These are phyloP conservation scores for Microplitis mediator DNA, from an alignment of 1,140 invertebrate species.

Conservation along the genomic window DNA sequence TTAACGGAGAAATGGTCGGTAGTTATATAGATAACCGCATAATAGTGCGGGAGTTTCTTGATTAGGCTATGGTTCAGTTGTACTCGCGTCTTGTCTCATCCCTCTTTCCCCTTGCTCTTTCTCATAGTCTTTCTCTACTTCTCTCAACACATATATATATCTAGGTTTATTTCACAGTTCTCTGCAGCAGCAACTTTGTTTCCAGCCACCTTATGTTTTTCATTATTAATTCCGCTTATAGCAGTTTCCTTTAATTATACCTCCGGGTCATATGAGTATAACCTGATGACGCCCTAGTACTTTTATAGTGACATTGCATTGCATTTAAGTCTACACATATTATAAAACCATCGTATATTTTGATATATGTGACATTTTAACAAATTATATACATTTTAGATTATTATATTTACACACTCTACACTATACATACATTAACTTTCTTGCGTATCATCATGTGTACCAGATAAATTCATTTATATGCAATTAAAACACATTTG, in stretches of 20 bases:
- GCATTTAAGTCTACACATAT: not conserved
- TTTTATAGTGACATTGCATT: constrained; percentile 8
- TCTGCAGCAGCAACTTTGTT: not conserved
- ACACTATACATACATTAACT: too few species aligned
- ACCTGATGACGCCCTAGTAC: not conserved
- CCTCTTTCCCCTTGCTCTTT: too few species aligned
- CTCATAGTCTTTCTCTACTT: not conserved
- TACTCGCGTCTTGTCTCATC: not conserved
- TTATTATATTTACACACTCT: too few species aligned
- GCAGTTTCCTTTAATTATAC: constrained; percentile 28
- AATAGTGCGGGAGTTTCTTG: not conserved
- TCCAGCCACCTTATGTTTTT: constrained; percentile 8
- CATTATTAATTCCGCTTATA: constrained; percentile 25
- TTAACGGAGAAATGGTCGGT: constrained; percentile 6
- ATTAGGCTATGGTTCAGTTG: constrained; percentile 8
- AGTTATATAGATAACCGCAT: constrained; percentile 9
- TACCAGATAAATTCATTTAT: too few species aligned
- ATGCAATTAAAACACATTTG: too few species aligned
- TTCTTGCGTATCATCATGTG: too few species aligned
- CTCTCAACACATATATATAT: not conserved
- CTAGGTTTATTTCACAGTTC: not conserved
- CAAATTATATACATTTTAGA: too few species aligned
- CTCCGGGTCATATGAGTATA: not conserved
- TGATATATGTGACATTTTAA: not conserved
- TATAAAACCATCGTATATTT: not conserved